phyloP scores from a whole-genome alignment of 1,140 invertebrate genomes.

The Ceratina australensis region DNA sequence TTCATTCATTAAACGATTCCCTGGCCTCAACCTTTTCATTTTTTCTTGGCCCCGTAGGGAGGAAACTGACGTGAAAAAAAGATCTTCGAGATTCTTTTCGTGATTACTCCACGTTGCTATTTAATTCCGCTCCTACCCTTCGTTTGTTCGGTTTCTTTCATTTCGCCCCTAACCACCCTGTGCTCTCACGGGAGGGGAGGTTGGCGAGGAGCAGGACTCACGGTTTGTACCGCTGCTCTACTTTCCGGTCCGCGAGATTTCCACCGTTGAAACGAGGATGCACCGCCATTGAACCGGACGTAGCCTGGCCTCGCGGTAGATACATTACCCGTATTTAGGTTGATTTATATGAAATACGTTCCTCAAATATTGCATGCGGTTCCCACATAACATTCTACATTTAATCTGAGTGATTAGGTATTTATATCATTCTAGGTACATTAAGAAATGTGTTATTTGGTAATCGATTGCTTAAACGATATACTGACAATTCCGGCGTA shows the following conservation, averaged over 20 bases:
- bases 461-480: too few relatives aligned
- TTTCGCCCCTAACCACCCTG: background rate
- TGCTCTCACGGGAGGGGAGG: background rate
- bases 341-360: too few relatives aligned
- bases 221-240: constrained; percentile 32
- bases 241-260: constrained; percentile 39
- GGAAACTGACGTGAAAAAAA: background rate
- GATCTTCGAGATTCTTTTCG: constrained; percentile 4
- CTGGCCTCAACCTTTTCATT: constrained; percentile 7
- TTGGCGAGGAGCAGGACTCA: background rate
- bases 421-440: too few relatives aligned
- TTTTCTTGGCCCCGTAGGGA: background rate
- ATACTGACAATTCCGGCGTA: too few relatives aligned
- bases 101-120: constrained; percentile 27
- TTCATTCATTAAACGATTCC: constrained; percentile 26
- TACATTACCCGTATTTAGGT: too few relatives aligned
- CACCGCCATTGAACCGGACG: background rate
- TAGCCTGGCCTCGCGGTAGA: background rate
- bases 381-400: too few relatives aligned
- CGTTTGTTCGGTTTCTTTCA: background rate
- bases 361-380: too few relatives aligned
- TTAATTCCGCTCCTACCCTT: constrained; percentile 22
- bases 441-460: too few relatives aligned
- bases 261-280: constrained; percentile 5
- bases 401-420: too few relatives aligned